phyloP scores from a whole-genome alignment of 2,113 vertebrate genomes.

The Channa argus region DNA sequence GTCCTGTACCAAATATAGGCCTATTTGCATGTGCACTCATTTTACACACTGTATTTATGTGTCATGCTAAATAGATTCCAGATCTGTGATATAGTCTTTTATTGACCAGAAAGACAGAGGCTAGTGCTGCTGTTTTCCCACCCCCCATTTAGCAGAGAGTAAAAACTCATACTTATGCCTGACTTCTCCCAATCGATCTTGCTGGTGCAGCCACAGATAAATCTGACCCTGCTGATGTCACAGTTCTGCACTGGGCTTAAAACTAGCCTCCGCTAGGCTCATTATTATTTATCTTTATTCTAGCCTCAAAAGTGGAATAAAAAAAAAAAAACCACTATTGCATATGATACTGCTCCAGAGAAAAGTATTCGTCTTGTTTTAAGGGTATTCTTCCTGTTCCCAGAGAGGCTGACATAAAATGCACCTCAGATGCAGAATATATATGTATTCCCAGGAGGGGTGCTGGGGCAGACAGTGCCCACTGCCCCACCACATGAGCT shows the following conservation, averaged over 20 bases:
- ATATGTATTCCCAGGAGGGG: conserved; percentile 47
- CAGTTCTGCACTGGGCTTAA: not conserved
- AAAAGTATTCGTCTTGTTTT: conserved; percentile 35
- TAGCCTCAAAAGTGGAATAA: not conserved
- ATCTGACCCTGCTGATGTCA: conserved; percentile 31
- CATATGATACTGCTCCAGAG: conserved; percentile 2
- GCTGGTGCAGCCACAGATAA: not conserved
- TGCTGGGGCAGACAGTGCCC: conserved; percentile 28
- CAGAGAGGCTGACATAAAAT: conserved; percentile 55
- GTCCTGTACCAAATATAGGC: not conserved
- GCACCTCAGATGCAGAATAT: conserved; percentile 52
- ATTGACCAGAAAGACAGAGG: conserved; percentile 17
- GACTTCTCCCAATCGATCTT: conserved; percentile 18
- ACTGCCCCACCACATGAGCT: conserved; percentile 31
- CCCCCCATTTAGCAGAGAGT: conserved; percentile 5
- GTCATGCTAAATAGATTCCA: not conserved
- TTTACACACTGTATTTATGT: not conserved
- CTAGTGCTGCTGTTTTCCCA: conserved; percentile 3
- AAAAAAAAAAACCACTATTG: conserved; percentile 5
- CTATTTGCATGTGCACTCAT: not conserved
- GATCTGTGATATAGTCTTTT: not conserved
- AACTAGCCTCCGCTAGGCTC: not conserved
- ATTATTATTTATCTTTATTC: not conserved
- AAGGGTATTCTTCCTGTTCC: conserved; percentile 22
- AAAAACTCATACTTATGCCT: conserved; percentile 27